phyloP scores from a whole-genome alignment of 1,140 invertebrate genomes.

The Papilio polytes region DNA sequence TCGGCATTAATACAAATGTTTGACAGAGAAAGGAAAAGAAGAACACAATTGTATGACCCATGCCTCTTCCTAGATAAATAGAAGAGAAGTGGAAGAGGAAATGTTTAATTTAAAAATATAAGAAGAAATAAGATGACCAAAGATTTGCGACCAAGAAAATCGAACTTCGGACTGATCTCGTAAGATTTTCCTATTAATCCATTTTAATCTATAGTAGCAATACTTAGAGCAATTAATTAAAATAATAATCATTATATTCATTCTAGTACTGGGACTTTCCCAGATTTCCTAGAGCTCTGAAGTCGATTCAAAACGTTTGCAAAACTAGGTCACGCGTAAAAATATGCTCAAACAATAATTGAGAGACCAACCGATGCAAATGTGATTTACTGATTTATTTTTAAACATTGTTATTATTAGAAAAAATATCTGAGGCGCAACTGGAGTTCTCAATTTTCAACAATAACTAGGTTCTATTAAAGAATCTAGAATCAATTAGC shows the following conservation, averaged over 20 bases:
- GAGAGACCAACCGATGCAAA: background rate
- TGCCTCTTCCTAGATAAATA: too few relatives aligned
- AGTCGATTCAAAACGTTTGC: background rate
- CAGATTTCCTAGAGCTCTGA: slow-evolving; percentile 2
- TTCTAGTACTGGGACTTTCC: background rate
- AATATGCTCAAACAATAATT: background rate
- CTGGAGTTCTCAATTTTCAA: background rate
- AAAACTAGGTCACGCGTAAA: slow-evolving; percentile 20
- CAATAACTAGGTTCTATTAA: background rate
- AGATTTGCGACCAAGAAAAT: background rate
- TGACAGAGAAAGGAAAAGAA: background rate
- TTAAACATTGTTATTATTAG: background rate
- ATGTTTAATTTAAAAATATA: background rate
- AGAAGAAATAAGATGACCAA: background rate
- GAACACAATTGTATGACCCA: background rate
- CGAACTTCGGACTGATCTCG: background rate
- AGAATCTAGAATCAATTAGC: background rate
- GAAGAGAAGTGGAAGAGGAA: background rate
- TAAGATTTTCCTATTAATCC: background rate
- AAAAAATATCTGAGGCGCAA: background rate
- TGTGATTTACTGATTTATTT: background rate
- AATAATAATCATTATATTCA: background rate
- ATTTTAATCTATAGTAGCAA: background rate
- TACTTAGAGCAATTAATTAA: background rate
- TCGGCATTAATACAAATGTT: background rate